Conservation (phyloP, 2,888 invertebrate genomes). For the Calliphora vomitoria region DNA sequence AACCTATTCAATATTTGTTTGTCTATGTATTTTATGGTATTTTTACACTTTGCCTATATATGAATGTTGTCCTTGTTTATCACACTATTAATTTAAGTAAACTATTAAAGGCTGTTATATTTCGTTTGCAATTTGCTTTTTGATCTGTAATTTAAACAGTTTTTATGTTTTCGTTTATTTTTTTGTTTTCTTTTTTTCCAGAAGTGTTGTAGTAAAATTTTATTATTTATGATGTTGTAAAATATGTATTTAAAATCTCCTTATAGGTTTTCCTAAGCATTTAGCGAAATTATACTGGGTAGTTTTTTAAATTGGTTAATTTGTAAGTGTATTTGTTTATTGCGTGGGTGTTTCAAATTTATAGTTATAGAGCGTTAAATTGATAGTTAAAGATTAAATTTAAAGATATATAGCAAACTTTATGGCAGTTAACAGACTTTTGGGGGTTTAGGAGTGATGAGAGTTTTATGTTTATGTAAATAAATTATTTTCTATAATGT, state of each 20-base stretch:
- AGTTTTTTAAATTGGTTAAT: background rate
- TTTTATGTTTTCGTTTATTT: conserved; percentile 31
- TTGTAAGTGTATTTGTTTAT: background rate
- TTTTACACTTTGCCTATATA: background rate
- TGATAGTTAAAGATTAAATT: background rate
- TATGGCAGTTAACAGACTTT: background rate
- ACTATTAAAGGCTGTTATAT: background rate
- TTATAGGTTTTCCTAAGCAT: background rate
- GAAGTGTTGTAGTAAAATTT: conserved; percentile 37
- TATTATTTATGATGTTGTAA: conserved; percentile 43
- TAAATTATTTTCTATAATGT: background rate
- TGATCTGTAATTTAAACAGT: conserved; percentile 43
- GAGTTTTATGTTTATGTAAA: too few relatives aligned
- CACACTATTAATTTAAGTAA: background rate
- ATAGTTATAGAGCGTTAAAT: conserved; percentile 13
- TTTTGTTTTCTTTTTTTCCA: background rate
- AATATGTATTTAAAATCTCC: conserved; percentile 27
- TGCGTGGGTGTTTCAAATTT: background rate
- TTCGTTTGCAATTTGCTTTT: conserved; percentile 6
- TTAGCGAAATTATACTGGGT: conserved; percentile 21
- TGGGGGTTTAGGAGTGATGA: background rate
- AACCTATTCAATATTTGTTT: too few relatives aligned
- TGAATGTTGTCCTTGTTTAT: conserved; percentile 8
- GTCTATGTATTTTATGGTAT: background rate
- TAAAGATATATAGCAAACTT: background rate